Evolutionary conservation across 2,797 vertebrate genomes (phyloP), one percentile per base, ranked within the genome.

Genomic region (Molossus molossus): DNA sequence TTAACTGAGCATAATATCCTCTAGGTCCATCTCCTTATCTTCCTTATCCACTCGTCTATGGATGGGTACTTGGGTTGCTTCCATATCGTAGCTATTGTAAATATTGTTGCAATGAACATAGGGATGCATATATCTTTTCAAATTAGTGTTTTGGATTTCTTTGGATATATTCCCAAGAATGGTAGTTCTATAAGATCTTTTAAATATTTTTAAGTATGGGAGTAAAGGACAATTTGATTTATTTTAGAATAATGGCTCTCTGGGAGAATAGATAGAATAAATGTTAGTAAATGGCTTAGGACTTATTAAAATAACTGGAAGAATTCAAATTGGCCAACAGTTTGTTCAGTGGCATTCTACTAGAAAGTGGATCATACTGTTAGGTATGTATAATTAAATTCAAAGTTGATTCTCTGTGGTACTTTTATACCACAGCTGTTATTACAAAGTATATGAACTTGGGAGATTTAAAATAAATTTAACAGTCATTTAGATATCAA

Each of bases 301-400:
- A 91, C 48, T 9, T 20, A 70, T 9, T 20, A 73, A 53, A 60
- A 96, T 94, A 25, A 60, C 9, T 53, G 77, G 5, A 45, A 91
- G 45, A 94, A 57, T 79, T 83, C 72, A 87, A 23, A 77, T 1
- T 91, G 85, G 72, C 53, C 80, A 84, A 45, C 67, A 73, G 95
- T 90, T 57, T 33, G 1, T 21, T 58, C 9, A 18, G 14, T 23
- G 69, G 1, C 25, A 18, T 91, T 72, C 91, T 80, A n/a, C 91
- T 58, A 6, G 4, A 2, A 90, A n/a, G 29, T 40, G 60, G 11
- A 45, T 96, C 37, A 72, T 55, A 57, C 62, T 8, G 0, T 64
- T 93, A 76, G 80, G 75, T 70, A 90, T 87, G 94, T 91, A 60
- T 87, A 89, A 33, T 23, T 69, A 40, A 45, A 91, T 95, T 94